phyloP scores from a whole-genome alignment of 2,113 vertebrate species.

The Orthonyx spaldingii region DNA sequence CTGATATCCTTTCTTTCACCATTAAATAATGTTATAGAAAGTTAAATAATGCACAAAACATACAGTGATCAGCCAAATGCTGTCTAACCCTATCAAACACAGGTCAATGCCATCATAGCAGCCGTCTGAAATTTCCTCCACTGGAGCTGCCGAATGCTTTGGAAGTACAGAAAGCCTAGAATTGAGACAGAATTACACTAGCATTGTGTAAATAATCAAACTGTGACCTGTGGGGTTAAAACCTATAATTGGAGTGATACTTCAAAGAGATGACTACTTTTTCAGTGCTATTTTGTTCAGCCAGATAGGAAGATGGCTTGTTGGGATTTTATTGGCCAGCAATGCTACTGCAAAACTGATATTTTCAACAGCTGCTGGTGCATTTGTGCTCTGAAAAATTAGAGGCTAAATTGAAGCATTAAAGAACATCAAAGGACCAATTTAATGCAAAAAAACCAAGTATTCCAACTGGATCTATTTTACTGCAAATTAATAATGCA shows the following conservation, averaged over 20 bases:
- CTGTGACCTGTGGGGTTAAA: constrained; percentile 96
- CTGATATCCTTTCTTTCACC: constrained; percentile 60
- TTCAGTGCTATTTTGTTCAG: constrained; percentile 80
- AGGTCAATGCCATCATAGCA: constrained; percentile 83
- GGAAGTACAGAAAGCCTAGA: constrained; percentile 85
- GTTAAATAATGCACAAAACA: constrained; percentile 78
- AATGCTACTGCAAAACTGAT: constrained; percentile 81
- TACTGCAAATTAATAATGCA: constrained; percentile 78
- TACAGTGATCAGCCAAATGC: constrained; percentile 72
- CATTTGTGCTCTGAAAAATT: constrained; percentile 81
- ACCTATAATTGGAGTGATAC: constrained; percentile 98
- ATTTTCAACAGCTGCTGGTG: constrained; percentile 85
- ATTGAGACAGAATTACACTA: constrained; percentile 90
- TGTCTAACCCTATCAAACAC: constrained; percentile 86
- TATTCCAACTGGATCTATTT: constrained; percentile 77
- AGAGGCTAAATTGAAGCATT: constrained; percentile 80
- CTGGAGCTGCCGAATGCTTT: constrained; percentile 77
- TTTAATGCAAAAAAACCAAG: constrained; percentile 80
- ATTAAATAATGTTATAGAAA: constrained; percentile 69
- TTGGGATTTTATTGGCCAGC: constrained; percentile 76
- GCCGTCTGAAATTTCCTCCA: constrained; percentile 82
- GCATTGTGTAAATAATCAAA: constrained; percentile 99
- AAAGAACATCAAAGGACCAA: constrained; percentile 80
- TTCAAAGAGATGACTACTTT: constrained; percentile 97
- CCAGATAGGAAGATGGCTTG: constrained; percentile 76